Evolutionary conservation across 2,888 invertebrate species (phyloP), one percentile per base, ranked within the genome.

Genomic region (Lingula anatina): DNA sequence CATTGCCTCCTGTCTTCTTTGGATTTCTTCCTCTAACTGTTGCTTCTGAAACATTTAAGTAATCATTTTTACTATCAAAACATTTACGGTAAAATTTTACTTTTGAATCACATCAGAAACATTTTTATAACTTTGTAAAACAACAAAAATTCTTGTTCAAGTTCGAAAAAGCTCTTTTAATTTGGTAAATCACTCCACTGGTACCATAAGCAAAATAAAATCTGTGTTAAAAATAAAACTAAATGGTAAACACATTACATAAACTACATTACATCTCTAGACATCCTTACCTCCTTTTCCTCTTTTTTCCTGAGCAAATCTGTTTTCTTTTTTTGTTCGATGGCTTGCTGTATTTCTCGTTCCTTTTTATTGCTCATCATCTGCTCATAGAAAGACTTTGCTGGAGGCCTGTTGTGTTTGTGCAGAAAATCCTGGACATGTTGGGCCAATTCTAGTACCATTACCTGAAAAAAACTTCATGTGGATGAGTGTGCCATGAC

Each of bases 301-400:
- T 68, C 69, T 38, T 58, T 65, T 49, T 57, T 59, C 36, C 57
- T 55, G 24, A 61, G 50, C 28, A 61, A 44, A 46, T 70, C 69
- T 20, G 63, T 49, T 41, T 60, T 60, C 48, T 60, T 64, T 51
- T 60, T 54, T 41, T 61, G 58, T 48, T 71, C 66, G 38, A 56
- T 40, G 2, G 56, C 62, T 28, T 59, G 55, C 49, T 68, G 63
- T 49, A 74, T 70, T 46, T 76, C 64, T 44, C 68, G 60, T 46
- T 84, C 83, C 54, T 85, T 84, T 46, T 86, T 83, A 46, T 71
- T 70, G 44, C 83, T 82, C 9, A 90, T 74, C 93, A 94, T 94
- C 79, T 93, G 89, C 54, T 94, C 93, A 65, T 93, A 91, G 74
- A 89, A 91, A 7, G 93, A 93, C 51, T 87, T 82, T 45, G 82